Evolutionary conservation across 2,888 invertebrate genomes (phyloP), one percentile per base, ranked within the genome.

Genomic region (Harpalus rufipes): DNA sequence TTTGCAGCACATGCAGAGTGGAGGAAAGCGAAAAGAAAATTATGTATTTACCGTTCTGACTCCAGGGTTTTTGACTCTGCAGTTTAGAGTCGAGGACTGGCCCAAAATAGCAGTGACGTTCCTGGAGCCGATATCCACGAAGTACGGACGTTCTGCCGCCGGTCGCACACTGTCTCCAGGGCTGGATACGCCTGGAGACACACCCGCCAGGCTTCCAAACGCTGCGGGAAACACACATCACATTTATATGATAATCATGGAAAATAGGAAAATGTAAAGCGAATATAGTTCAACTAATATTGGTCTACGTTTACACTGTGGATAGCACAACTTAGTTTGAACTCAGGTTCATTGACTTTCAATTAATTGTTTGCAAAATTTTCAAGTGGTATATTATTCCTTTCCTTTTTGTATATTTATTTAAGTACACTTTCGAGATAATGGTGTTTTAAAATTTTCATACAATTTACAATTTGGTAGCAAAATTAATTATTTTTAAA

Each of bases 101-200:
- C 97, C 97, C 44, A 96, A 96, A 81, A 97, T 95, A 12, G 96
- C 94, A 0, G 97, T 95, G 86, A 97, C 94, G 91, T 97, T 97
- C 86, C 96, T 92, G 0, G 96, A 95, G 4, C 95, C 95, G 86
- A 96, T 94, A 90, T 97, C 96, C 90, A 97, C 97, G 90, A 97
- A 97, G 91, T 95, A 96, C 3, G 97, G 97, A 88, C 25, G 21
- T 88, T 95, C 95, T 80, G 92, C 92, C 14, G 92, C 89, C 85
- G 90, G 88, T 86, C 87, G 87, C 32, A 85, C 72, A 5, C 80
- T 85, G 14, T 87, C 88, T 74, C 10, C 56, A 4, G 44, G 16
- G 16, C 74, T 32, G 14, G 87, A 81, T 61, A 51, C 18, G 21
- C 59, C 59, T 39, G 80, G 41, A 10, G 41, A 59, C 8, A 80